These are phyloP conservation scores for Sinosuthora webbiana DNA, from an alignment of 2,113 vertebrate genomes.

Conservation along the genomic window DNA sequence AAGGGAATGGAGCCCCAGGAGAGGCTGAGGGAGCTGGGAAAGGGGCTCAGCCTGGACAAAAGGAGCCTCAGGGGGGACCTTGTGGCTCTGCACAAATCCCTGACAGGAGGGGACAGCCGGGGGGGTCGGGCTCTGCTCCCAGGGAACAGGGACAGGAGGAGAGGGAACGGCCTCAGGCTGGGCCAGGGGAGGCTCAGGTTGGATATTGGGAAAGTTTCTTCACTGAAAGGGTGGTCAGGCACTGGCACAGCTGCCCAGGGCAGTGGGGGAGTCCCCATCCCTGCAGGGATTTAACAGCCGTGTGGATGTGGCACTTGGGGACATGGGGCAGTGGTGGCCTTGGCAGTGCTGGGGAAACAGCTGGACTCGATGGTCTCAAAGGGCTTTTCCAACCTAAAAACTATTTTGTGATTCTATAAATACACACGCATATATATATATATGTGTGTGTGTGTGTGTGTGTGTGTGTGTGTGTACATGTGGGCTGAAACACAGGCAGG, in stretches of 20 bases:
- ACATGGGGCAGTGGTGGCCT: background rate
- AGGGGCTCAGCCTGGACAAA: background rate
- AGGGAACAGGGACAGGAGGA: background rate
- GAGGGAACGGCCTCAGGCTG: background rate
- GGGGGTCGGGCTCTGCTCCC: background rate
- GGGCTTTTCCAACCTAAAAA: background rate
- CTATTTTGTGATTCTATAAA: background rate
- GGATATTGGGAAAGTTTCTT: fast-evolving
- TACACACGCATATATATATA: background rate
- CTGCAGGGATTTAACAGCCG: fast-evolving
- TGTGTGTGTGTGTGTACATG: fast-evolving
- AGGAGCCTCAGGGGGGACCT: background rate
- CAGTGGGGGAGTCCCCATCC: fast-evolving
- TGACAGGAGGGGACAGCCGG: background rate
- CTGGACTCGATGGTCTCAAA: background rate
- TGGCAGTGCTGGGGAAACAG: background rate
- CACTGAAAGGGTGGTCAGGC: fast-evolving
- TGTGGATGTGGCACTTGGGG: background rate
- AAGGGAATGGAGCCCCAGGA: background rate
- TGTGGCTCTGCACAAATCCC: background rate
- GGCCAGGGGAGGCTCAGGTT: fast-evolving
- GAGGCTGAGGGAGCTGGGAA: background rate
- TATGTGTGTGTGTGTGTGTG: background rate
- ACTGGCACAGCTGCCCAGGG: background rate
- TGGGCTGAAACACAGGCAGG: background rate